Evolutionary conservation across 2,797 vertebrate species (phyloP), one percentile per base, ranked within the genome.

Genomic region (Clarias laeviceps): DNA sequence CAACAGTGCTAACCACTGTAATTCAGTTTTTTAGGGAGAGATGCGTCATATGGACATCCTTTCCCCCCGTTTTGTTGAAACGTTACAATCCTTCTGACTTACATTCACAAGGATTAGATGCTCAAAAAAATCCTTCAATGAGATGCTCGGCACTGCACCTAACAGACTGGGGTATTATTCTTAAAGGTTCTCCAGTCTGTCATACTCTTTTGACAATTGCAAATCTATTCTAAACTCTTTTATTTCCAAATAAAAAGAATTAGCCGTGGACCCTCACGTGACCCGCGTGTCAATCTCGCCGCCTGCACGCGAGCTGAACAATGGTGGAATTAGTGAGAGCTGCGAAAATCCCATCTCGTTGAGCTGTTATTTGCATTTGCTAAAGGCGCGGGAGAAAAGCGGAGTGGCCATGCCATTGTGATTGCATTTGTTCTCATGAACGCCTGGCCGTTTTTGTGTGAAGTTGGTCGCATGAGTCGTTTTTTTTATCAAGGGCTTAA

Each of bases 221-320:
- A 89, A 87, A 87, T 90, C 87, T 93, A 78, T 91, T 84, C 40
- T 76, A 80, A 88, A 61, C 73, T 54, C 82, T 80, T 64, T 45
- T 3, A 5, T 9, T 83, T 54, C 32, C 57, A 65, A 82, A 88
- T 85, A 76, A 88, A 59, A 27, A 59, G 37, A 56, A 68, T 70
- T 65, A 70, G 62, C 57, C 54, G 82, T 72, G 86, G 88, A 89
- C 90, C 87, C 81, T 94, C 94, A 93, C 93, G 94, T 94, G 94
- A 95, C 88, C 90, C 84, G 85, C 89, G 82, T 96, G 95, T 95
- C 95, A 92, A 70, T 93, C 94, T 92, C 78, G 87, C 90, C 91
- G 94, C 95, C 94, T 95, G 96, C 96, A 97, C 96, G 94, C 95
- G 95, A 97, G 95, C 90, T 87, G 87, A 93, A 97, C 96, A 97